Evolutionary conservation across 2,113 vertebrate species (phyloP).

Genomic region (Oreotrochilus melanogaster): DNA sequence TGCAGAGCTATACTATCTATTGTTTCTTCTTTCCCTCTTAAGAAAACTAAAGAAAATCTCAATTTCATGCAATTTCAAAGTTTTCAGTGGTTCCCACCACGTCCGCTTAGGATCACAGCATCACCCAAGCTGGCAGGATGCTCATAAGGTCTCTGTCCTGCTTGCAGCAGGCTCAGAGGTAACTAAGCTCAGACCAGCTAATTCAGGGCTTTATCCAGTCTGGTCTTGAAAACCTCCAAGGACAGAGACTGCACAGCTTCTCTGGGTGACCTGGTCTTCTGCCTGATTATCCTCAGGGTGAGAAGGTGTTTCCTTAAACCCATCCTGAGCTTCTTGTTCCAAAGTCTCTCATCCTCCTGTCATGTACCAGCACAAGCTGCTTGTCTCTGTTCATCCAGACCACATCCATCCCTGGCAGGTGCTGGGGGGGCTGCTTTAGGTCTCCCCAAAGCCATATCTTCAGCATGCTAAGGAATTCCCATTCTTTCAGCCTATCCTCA

Average conservation of each 20-base stretch:
- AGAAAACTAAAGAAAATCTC: not conserved
- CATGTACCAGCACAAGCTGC: not conserved
- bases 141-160: not conserved
- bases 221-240: not conserved
- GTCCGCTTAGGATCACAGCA: not conserved
- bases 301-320: not conserved
- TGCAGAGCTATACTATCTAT: not conserved
- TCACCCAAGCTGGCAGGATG: not conserved
- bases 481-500: not conserved
- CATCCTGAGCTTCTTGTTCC: not conserved
- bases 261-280: not conserved
- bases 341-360: not conserved
- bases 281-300: not conserved
- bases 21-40: not conserved
- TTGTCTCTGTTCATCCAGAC: not conserved
- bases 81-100: not conserved
- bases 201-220: not conserved
- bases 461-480: not conserved
- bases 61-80: not conserved
- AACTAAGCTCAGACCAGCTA: not conserved
- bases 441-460: not conserved
- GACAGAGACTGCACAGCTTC: not conserved
- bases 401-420: rapidly evolving
- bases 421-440: no score
- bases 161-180: not conserved